Evolutionary conservation across 2,113 vertebrate species (phyloP), one percentile per base, ranked within the genome.

Genomic region (Oreotragus oreotragus): DNA sequence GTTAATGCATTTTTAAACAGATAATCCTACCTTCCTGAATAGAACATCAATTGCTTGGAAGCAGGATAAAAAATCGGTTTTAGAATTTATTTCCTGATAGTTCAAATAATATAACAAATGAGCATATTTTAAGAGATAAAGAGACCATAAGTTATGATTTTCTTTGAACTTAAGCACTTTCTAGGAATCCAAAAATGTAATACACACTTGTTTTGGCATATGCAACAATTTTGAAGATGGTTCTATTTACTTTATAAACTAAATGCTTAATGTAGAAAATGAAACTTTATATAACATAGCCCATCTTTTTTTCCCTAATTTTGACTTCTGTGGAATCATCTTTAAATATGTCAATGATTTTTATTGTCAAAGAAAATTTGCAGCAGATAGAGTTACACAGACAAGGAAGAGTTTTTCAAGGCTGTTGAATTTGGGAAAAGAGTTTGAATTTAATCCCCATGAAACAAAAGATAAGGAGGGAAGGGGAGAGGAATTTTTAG

Each of bases 1-100:
- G 89, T 97, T 88, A 97, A 96, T 97, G 60, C n/a, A 84, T 96
- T 98, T 98, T 93, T 97, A 96, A 98, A 76, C 33, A 94, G 66
- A 84, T 97, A 97, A 96, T 97, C 73, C 60, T 92, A 2, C 14
- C 53, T 96, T 97, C 19, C 13, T 80, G 60, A 96, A 93, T 57
- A 97, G 51, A 95, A 14, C 12, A 97, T 87, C 5, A 79, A 33
- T 95, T 98, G 36, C 1, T 60, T 97, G 55, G 14, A 97, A 94
- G 70, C 3, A 92, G 17, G 89, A 97, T 90, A 30, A 93, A 2
- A 97, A 97, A 97, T 76, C 12, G 19, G 4, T 49, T 97, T 96
- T 97, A 13, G 4, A 81, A 6, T 77, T 97, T 96, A 89, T 3
- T 97, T 16, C 23, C 47, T 58, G 36, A 55, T 96, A 91, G 25